These are phyloP conservation scores for Notoglanidium macrostoma DNA, from an alignment of 2,797 vertebrate genomes.

Conservation along the genomic window DNA sequence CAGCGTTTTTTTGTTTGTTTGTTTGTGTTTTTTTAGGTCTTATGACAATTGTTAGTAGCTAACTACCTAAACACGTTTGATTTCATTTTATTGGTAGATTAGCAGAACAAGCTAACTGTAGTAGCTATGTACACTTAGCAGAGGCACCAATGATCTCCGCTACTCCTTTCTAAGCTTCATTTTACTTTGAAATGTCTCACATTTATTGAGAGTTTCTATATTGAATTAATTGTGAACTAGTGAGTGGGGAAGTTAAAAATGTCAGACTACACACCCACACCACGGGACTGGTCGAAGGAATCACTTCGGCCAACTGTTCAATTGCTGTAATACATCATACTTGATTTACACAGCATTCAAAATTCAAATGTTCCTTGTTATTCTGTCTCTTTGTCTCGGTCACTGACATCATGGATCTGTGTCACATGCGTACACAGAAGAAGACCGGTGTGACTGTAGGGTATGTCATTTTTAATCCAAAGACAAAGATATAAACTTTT, in stretches of 20 bases:
- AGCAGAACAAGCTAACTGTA: not conserved
- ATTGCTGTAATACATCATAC: not conserved
- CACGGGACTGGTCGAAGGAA: not conserved
- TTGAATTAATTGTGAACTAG: not conserved
- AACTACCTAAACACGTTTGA: not conserved
- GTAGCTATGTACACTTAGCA: not conserved
- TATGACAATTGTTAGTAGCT: not conserved
- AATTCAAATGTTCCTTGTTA: not conserved
- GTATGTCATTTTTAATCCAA: not conserved
- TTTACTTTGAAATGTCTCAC: not conserved
- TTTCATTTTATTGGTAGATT: not conserved
- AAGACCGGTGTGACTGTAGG: not conserved
- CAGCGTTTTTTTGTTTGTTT: not conserved
- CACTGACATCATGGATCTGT: too few relatives aligned
- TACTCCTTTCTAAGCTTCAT: not conserved
- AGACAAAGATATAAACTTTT: not conserved
- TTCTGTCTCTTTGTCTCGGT: not conserved
- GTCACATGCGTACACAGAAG: not conserved
- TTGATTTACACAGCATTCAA: not conserved
- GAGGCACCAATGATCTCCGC: not conserved
- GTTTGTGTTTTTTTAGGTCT: not conserved
- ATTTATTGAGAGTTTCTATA: not conserved
- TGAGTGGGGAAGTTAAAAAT: not conserved
- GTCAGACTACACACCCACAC: not conserved
- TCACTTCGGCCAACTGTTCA: not conserved